These are phyloP conservation scores for Machimus atricapillus DNA, from an alignment of 2,888 invertebrate species.

Conservation along the genomic window DNA sequence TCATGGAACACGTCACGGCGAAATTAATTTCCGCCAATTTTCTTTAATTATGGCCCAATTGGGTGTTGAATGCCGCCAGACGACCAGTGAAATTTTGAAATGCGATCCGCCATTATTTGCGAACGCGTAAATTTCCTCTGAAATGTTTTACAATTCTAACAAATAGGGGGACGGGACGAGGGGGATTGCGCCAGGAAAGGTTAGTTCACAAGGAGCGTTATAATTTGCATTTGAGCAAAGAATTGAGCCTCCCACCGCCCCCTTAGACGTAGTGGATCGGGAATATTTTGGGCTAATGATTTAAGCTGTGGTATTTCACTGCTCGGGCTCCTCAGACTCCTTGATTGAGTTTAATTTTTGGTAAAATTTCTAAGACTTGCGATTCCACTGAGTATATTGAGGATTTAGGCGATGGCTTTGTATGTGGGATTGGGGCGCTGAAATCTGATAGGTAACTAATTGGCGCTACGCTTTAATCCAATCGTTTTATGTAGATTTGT, in stretches of 20 bases:
- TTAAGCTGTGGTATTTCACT: background rate
- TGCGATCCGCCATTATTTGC: background rate
- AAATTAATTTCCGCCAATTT: conserved; percentile 12
- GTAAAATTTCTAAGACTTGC: background rate
- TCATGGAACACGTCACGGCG: background rate
- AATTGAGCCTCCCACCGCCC: background rate
- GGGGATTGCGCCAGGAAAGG: background rate
- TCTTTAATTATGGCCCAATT: background rate
- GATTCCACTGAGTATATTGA: background rate
- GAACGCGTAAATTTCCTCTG: background rate
- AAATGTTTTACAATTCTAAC: background rate
- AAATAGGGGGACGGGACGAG: background rate
- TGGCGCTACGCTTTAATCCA: too few species aligned
- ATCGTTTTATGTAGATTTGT: background rate
- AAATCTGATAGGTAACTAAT: background rate
- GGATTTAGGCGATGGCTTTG: background rate
- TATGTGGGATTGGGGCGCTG: background rate
- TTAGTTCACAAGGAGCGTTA: background rate
- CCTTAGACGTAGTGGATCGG: background rate
- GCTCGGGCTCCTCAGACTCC: background rate
- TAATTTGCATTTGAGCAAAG: background rate
- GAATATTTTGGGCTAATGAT: background rate
- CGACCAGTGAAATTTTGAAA: background rate
- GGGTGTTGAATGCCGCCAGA: background rate
- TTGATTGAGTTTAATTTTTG: background rate